Percentiles rank a stretch among this genome's conserved stretches.
Conservation (phyloP, 2,797 vertebrate genomes). For the Tiaroga cobitis region DNA sequence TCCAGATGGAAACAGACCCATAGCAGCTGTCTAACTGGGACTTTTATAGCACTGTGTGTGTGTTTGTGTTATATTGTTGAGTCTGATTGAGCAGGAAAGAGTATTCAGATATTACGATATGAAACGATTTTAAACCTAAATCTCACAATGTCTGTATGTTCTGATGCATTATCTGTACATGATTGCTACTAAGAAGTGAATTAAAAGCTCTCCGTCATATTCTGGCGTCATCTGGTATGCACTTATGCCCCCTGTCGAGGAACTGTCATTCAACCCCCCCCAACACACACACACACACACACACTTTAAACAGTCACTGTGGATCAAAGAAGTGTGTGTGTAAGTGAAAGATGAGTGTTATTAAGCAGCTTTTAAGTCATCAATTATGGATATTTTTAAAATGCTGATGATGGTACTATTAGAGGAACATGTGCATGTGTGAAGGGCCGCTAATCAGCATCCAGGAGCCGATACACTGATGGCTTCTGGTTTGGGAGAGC, state of each 20-base stretch:
- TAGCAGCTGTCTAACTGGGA: constrained; percentile 81
- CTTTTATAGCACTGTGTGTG: constrained; percentile 36
- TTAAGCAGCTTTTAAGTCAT: constrained; percentile 32
- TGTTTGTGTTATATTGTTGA: constrained; percentile 37
- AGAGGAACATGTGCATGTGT: background rate
- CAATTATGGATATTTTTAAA: constrained; percentile 33
- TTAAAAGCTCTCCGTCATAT: constrained; percentile 40
- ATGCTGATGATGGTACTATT: constrained; percentile 26
- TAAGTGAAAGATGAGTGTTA: constrained; percentile 14
- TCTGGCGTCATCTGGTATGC: constrained; percentile 46
- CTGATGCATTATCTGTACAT: constrained; percentile 64
- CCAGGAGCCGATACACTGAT: constrained; percentile 32
- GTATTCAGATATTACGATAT: background rate
- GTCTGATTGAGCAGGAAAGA: constrained; percentile 3
- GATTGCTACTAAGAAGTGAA: constrained; percentile 52
- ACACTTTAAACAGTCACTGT: constrained; percentile 13
- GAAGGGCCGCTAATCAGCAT: constrained; percentile 8
- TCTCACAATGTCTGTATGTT: background rate
- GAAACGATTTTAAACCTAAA: background rate
- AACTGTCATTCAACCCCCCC: constrained; percentile 44
- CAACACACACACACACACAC: too few relatives aligned
- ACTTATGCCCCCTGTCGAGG: constrained; percentile 43
- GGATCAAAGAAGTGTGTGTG: constrained; percentile 4
- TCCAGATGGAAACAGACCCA: constrained; percentile 95
- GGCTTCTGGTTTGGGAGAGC: background rate